These are phyloP conservation scores for Aphaenogaster rudis DNA, from an alignment of 1,140 invertebrate species.

Conservation along the genomic window DNA sequence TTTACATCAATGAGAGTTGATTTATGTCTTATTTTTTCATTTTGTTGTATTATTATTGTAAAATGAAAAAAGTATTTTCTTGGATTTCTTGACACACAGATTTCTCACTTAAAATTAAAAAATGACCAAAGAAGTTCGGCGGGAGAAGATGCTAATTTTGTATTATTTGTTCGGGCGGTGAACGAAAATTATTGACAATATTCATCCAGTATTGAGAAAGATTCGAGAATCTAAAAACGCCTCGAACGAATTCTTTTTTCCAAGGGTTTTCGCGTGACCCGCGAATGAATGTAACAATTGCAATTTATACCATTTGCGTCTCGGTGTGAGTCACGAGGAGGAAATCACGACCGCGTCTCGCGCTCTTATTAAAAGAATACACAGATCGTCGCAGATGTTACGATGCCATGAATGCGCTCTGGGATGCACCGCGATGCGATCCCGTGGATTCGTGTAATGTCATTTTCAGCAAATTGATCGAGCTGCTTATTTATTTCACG, in stretches of 20 bases:
- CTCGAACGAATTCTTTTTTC: neutral
- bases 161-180: neutral
- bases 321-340: slow-evolving; percentile 51
- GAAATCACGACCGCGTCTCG: slow-evolving; percentile 60
- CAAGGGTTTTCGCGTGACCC: neutral
- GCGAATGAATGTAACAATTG: slow-evolving; percentile 10
- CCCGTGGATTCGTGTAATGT: neutral
- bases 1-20: neutral
- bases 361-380: slow-evolving; percentile 55
- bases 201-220: neutral
- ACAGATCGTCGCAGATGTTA: slow-evolving; percentile 39
- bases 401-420: neutral
- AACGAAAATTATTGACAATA: neutral
- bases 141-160: neutral
- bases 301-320: slow-evolving; percentile 55
- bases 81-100: neutral
- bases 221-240: neutral
- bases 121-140: neutral
- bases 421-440: slow-evolving; percentile 4
- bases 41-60: neutral
- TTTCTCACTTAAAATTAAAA: neutral
- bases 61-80: neutral
- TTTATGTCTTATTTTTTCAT: neutral
- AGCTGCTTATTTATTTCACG: neutral
- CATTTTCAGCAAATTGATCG: slow-evolving; percentile 26